Evolutionary conservation across 2,113 vertebrate genomes (phyloP).

Genomic region (Zosterops pallidus): DNA sequence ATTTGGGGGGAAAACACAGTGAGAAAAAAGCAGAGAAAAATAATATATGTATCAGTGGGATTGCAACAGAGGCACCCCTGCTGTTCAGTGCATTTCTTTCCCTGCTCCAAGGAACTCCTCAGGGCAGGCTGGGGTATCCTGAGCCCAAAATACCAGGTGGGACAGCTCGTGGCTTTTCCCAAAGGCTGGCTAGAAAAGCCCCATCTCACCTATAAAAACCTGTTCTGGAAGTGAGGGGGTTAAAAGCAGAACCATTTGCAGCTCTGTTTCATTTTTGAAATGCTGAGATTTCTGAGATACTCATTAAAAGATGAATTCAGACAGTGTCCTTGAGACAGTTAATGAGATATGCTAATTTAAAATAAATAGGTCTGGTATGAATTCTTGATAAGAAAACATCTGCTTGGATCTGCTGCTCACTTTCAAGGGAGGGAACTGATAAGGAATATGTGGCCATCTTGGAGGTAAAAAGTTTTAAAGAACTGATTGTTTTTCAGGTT

Average conservation of each 20-base stretch:
- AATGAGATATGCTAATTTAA: conserved; percentile 79
- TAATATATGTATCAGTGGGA: background rate
- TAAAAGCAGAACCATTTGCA: conserved; percentile 15
- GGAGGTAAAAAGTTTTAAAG: conserved; percentile 57
- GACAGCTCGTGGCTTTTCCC: background rate
- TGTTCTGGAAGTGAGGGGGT: background rate
- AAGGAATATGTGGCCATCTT: background rate
- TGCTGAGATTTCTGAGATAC: conserved; percentile 27
- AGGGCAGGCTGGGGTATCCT: background rate
- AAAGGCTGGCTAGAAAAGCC: background rate
- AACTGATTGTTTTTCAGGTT: conserved; percentile 43
- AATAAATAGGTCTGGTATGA: conserved; percentile 74
- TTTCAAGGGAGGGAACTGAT: conserved; percentile 56
- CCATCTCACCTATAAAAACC: fast-evolving
- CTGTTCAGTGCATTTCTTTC: background rate
- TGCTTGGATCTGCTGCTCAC: conserved; percentile 58
- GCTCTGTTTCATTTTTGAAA: background rate
- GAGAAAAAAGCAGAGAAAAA: background rate
- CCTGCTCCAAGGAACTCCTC: background rate
- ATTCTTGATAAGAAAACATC: conserved; percentile 80
- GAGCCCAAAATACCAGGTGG: background rate
- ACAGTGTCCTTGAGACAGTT: conserved; percentile 74
- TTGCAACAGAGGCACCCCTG: fast-evolving
- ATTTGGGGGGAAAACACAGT: background rate
- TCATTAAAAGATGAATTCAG: conserved; percentile 71